Base-by-base conservation (phyloP, 2,113 vertebrate genomes). In the Todiramphus chloris region DNA sequence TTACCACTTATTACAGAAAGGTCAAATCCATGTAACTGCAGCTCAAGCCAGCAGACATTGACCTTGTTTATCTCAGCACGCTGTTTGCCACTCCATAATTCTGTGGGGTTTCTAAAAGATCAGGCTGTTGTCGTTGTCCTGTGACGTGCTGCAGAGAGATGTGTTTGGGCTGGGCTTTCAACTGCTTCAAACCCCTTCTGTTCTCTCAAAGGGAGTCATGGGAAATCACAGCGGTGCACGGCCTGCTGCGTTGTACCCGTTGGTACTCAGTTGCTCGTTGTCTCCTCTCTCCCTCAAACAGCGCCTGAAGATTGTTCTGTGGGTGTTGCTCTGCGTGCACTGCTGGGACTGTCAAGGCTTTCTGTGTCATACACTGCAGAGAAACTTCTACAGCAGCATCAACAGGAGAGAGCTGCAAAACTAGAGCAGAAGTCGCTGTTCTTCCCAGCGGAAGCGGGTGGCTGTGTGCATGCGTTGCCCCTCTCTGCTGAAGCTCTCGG, bases 1-100 rank as follows among this genome's bases (percentile, higher is more conserved):
- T 95, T 92, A 73, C 94, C 35, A 43, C 84, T 95, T 96, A 87
- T 55, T 95, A 53, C 78, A 48, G 89, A 96, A 97, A 90, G 85
- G 91, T 94, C 92, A 97, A 17, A 60, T 50, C 68, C 21, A 3
- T 88, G 58, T 25, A 72, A 70, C 87, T 41, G 39, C 48, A 18
- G 63, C 58, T 90, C 7, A 5, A 35, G 68, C 53, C 39, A 55
- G n/a, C 1, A 39, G n/a, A 9, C 59, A 67, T 56, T 64, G 78
- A 77, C 88, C 76, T 88, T 81, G 87, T 89, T 92, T 66, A 44
- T 70, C 41, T 79, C 13, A 28, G 56, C 58, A 30, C 53, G 35
- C 33, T 17, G 37, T n/a, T 79, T 6, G 6, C 46, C 58, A 39
- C 43, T 80, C 56, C 21, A 13, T 59, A 56, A 50, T 56, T 66